Evolutionary conservation across 1,140 invertebrate species (phyloP).

Genomic region (Stegodyphus mimosarum): DNA sequence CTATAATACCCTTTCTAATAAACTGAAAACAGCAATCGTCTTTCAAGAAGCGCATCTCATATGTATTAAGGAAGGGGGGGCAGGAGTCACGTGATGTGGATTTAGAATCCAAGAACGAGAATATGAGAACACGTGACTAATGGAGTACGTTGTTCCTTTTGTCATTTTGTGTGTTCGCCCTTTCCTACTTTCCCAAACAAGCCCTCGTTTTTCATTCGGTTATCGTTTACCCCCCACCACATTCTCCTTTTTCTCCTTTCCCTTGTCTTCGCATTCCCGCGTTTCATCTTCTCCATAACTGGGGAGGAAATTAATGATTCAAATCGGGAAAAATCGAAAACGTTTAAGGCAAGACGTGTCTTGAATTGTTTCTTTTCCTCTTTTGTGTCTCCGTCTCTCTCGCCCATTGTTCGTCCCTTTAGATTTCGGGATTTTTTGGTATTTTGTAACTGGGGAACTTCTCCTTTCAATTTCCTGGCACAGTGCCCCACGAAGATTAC

Average conservation of each 20-base stretch:
- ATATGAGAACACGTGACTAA: background rate
- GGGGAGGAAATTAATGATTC: constrained; percentile 49
- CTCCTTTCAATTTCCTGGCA: too few relatives aligned
- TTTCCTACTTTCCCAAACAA: background rate
- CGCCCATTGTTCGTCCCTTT: too few relatives aligned
- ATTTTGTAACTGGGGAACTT: too few relatives aligned
- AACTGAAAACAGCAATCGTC: too few relatives aligned
- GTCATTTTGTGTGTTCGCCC: too few relatives aligned
- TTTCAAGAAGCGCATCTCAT: too few relatives aligned
- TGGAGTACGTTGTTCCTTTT: too few relatives aligned
- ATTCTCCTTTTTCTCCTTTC: too few relatives aligned
- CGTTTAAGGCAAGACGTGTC: constrained; percentile 52
- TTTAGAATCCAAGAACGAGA: background rate
- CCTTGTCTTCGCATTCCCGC: constrained; percentile 6
- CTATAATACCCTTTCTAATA: too few relatives aligned
- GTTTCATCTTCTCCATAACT: constrained; percentile 28
- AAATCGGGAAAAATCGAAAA: constrained; percentile 52
- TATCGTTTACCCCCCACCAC: background rate
- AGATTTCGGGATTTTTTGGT: too few relatives aligned
- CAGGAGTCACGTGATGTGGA: background rate
- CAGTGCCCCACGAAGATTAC: too few relatives aligned
- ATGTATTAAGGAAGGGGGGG: too few relatives aligned
- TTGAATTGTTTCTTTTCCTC: constrained; percentile 38
- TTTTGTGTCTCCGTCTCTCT: background rate
- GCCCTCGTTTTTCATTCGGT: constrained; percentile 14